Conservation (phyloP, 1,140 invertebrate species). For the Hydropsyche tenuis region DNA sequence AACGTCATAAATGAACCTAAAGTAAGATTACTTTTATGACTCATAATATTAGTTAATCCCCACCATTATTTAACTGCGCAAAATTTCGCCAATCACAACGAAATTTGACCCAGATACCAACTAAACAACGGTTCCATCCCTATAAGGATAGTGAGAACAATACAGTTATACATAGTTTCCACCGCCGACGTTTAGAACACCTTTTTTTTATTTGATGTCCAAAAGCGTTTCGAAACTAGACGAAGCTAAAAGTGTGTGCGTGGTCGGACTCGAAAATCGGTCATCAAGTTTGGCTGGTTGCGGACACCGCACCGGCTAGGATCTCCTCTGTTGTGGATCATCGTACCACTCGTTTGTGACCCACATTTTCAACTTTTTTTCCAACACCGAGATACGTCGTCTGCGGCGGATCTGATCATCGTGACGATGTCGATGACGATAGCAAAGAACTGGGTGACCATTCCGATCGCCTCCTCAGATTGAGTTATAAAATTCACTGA, state of each 20-base stretch:
- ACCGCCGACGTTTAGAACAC: background rate
- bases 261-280: constrained; percentile 36
- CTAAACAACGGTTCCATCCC: background rate
- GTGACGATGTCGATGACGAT: background rate
- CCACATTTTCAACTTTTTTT: constrained; percentile 27
- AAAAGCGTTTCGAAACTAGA: too few species aligned
- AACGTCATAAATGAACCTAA: too few species aligned
- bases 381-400: background rate
- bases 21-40: too few species aligned
- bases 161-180: background rate
- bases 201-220: constrained; percentile 5
- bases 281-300: constrained; percentile 30
- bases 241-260: background rate
- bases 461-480: too few species aligned
- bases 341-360: constrained; percentile 30
- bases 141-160: background rate
- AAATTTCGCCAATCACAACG: background rate
- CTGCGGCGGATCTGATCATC: background rate
- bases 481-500: too few species aligned
- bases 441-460: background rate
- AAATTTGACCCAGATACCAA: background rate
- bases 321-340: constrained; percentile 26
- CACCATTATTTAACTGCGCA: background rate
- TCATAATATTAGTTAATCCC: too few species aligned
- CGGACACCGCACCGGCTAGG: constrained; percentile 24